A percentile compares a stretch with the other conserved stretches of the same genome.
Evolutionary conservation across 2,888 invertebrate species (phyloP).

Genomic region (Tachina grossa): DNA sequence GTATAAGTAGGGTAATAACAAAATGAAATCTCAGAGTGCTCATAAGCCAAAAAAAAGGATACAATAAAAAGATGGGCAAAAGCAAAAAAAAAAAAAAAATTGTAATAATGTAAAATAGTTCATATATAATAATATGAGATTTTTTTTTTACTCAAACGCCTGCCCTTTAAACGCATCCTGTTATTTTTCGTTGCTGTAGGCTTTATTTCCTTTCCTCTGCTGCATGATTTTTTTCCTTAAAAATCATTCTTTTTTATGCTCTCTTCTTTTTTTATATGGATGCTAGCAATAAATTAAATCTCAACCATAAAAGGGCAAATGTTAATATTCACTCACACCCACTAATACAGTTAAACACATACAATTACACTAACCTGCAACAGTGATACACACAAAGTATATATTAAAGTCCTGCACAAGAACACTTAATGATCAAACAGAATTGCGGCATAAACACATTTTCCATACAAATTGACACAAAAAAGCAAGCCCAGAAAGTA

Average conservation of each 20-base stretch:
- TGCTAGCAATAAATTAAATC: conserved; percentile 71
- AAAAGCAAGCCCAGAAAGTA: too few species aligned
- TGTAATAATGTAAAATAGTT: conserved; percentile 66
- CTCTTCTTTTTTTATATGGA: conserved; percentile 43
- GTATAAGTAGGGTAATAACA: conserved; percentile 61
- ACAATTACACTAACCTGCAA: conserved; percentile 39
- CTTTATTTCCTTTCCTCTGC: conserved; percentile 58
- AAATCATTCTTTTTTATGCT: conserved; percentile 18
- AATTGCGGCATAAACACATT: too few species aligned
- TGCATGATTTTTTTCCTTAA: conserved; percentile 6
- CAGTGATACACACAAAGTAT: conserved; percentile 23
- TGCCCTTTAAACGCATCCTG: conserved; percentile 66
- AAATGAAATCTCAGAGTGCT: conserved; percentile 59
- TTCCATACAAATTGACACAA: too few species aligned
- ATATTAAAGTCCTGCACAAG: too few species aligned
- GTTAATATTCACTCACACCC: conserved; percentile 67
- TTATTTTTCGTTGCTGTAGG: conserved; percentile 62
- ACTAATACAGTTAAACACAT: conserved; percentile 55
- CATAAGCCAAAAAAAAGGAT: conserved; percentile 35
- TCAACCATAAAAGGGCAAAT: conserved; percentile 71
- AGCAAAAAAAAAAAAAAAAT: conserved; percentile 23
- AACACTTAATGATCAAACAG: too few species aligned
- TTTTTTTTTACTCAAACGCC: conserved; percentile 55
- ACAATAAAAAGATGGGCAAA: conserved; percentile 11
- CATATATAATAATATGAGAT: conserved; percentile 59